These are phyloP conservation scores for Lipotes vexillifer DNA, from an alignment of 2,113 vertebrate genomes.

Conservation along the genomic window DNA sequence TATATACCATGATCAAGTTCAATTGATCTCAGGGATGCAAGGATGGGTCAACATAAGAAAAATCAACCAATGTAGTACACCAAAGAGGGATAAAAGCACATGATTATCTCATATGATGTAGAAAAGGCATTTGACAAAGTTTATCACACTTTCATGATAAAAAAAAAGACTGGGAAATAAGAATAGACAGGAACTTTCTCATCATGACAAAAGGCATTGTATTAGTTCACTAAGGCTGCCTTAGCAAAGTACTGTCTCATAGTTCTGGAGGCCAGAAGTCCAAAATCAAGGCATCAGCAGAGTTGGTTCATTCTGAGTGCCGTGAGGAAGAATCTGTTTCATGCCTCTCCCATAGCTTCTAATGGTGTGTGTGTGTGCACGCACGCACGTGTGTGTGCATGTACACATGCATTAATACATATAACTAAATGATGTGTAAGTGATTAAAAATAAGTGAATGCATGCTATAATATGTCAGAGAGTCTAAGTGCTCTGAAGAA, in stretches of 20 bases:
- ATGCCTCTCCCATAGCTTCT: not conserved
- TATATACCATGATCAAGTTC: not conserved
- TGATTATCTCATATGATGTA: not conserved
- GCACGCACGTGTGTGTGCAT: rapidly evolving
- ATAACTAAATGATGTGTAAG: not conserved
- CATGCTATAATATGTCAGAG: not conserved
- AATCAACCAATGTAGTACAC: not conserved
- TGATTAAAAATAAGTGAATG: not conserved
- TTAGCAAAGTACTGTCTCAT: not conserved
- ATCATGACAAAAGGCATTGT: not conserved
- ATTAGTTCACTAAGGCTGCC: not conserved
- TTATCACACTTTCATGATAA: not conserved
- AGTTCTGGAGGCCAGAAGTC: not conserved
- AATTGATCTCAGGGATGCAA: not conserved
- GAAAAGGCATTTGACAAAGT: not conserved
- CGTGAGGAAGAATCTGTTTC: not conserved
- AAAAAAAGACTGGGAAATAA: not conserved
- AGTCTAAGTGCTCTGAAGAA: not conserved
- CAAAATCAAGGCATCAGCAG: not conserved
- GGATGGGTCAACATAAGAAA: not conserved
- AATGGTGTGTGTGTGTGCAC: not conserved
- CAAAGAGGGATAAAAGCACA: not conserved
- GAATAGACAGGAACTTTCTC: not conserved
- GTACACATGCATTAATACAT: not conserved
- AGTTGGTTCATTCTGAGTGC: not conserved